A percentile compares a stretch with the other conserved stretches of the same genome.
Evolutionary conservation across 1,140 invertebrate genomes (phyloP).

Genomic region (Cydia splendana): DNA sequence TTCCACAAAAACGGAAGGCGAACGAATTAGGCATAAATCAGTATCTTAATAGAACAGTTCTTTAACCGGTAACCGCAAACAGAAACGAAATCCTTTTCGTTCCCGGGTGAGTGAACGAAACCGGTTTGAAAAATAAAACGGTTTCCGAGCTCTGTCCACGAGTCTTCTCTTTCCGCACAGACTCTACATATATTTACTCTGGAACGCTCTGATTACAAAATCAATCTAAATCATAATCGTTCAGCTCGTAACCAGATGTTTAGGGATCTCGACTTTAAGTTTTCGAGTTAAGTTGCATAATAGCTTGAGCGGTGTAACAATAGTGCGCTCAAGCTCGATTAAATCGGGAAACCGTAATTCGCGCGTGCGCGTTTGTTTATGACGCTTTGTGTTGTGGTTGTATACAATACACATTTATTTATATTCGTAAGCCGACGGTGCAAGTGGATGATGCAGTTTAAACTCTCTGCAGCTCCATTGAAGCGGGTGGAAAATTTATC

Average conservation of each 20-base stretch:
- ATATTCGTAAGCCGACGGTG: not conserved
- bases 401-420: conserved; percentile 2
- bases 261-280: not conserved
- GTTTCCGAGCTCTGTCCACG: no score
- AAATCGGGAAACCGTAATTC: not conserved
- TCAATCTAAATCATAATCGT: not conserved
- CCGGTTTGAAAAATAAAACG: no score
- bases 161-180: no score
- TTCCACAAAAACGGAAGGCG: no score
- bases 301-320: not conserved
- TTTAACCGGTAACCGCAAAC: no score
- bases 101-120: no score
- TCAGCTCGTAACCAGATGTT: not conserved
- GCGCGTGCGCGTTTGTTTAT: not conserved
- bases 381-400: not conserved
- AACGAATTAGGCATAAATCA: no score
- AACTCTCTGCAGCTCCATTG: not conserved
- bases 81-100: no score
- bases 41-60: no score
- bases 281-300: not conserved
- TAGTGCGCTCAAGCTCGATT: not conserved
- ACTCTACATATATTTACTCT: not conserved
- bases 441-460: not conserved
- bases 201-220: not conserved
- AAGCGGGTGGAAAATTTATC: not conserved